These are phyloP conservation scores for Trachythela sp. DNA, from an alignment of 64 coral and sea anemone species.

Conservation along the genomic window DNA sequence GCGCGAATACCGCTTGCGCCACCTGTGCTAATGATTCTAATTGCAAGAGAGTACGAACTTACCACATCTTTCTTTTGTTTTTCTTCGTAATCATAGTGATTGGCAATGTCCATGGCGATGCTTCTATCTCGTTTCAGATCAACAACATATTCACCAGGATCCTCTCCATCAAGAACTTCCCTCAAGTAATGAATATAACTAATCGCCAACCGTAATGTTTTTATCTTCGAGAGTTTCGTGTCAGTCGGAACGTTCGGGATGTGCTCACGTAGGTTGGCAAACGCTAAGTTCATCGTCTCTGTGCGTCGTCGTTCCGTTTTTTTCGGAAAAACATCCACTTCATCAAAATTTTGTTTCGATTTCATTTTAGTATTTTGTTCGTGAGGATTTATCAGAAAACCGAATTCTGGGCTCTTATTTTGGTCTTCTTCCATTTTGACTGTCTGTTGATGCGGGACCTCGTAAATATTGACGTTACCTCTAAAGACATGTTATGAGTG, in stretches of 20 bases:
- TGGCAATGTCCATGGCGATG: neutral
- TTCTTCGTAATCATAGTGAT: neutral
- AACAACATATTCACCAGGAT: neutral
- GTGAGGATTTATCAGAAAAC: neutral
- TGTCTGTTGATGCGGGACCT: neutral
- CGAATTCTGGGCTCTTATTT: neutral
- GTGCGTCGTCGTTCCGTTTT: neutral
- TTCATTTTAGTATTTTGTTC: neutral
- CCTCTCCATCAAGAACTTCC: slow-evolving; percentile 5
- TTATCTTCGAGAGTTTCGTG: slow-evolving; percentile 27
- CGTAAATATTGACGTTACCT: slow-evolving; percentile 22
- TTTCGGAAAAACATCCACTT: neutral
- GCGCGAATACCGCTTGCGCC: too few relatives aligned
- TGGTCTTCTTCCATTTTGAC: neutral
- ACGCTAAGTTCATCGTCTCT: slow-evolving; percentile 2
- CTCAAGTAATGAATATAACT: slow-evolving; percentile 13
- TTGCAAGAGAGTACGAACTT: neutral
- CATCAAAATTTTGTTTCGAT: neutral
- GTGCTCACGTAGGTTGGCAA: neutral
- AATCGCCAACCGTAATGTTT: neutral
- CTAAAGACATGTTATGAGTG: neutral
- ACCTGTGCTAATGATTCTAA: neutral
- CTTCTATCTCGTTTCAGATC: neutral
- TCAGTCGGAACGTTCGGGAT: slow-evolving; percentile 8
- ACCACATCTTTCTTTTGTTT: slow-evolving; percentile 5